Percentiles rank a stretch among this genome's conserved stretches.
These are phyloP conservation scores for Brachyrhaphis roseni DNA, from an alignment of 2,797 vertebrate genomes.

Conservation along the genomic window DNA sequence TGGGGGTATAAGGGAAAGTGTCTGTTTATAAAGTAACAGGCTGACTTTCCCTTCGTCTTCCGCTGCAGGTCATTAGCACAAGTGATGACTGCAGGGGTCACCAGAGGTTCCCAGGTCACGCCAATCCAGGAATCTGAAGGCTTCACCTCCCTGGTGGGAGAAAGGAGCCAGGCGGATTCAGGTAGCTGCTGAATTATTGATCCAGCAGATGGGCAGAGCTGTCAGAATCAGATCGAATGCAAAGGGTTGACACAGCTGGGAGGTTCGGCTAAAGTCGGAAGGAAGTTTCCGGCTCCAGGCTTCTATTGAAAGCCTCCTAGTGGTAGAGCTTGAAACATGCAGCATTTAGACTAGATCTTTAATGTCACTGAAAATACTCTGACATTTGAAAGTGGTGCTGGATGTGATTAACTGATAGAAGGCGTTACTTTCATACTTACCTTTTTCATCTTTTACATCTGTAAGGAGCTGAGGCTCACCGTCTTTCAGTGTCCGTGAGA, in stretches of 20 bases:
- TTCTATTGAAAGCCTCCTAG: slow-evolving; percentile 10
- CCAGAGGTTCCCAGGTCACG: slow-evolving; percentile 57
- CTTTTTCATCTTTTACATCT: not conserved
- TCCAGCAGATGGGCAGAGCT: not conserved
- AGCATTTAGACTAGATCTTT: not conserved
- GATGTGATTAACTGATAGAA: not conserved
- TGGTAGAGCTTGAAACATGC: slow-evolving; percentile 10
- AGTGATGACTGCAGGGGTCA: slow-evolving; percentile 61
- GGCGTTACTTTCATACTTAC: not conserved
- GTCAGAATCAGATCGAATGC: not conserved
- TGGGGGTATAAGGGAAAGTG: not conserved
- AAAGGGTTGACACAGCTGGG: not conserved
- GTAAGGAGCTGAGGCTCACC: not conserved
- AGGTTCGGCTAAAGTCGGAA: not conserved
- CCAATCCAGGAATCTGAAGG: slow-evolving; percentile 42
- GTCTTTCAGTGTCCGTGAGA: not conserved
- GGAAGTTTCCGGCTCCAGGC: not conserved
- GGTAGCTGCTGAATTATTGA: not conserved
- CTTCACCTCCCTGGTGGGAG: slow-evolving; percentile 16
- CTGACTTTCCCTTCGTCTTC: slow-evolving; percentile 17
- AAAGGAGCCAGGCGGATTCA: not conserved
- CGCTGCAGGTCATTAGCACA: slow-evolving; percentile 71
- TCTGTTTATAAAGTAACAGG: slow-evolving; percentile 39
- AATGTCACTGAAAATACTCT: not conserved
- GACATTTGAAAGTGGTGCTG: not conserved